Evolutionary conservation across 2,797 vertebrate genomes (phyloP).

Genomic region (Pseudomugil tenellus): DNA sequence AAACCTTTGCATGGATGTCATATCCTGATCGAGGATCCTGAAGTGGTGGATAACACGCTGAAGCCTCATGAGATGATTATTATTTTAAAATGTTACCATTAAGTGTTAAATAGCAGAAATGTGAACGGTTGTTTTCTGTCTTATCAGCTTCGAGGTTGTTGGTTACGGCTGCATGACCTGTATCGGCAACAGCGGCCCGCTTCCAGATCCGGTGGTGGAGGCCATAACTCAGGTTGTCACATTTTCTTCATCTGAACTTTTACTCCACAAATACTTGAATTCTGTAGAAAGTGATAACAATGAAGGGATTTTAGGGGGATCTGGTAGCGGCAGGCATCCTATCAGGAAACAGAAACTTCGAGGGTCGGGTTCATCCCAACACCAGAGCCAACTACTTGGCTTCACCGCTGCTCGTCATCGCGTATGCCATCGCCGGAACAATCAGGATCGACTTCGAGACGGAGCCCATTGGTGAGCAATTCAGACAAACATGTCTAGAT

Average conservation of each 20-base stretch:
- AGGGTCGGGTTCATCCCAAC: slow-evolving; percentile 96
- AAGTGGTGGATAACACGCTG: too few species aligned
- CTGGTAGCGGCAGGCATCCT: slow-evolving; percentile 92
- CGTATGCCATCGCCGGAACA: slow-evolving; percentile 95
- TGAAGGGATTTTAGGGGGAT: slow-evolving; percentile 84
- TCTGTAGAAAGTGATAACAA: too few species aligned
- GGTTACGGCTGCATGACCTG: slow-evolving; percentile 99
- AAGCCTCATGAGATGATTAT: too few species aligned
- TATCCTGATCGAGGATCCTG: too few species aligned
- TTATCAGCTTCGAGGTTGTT: slow-evolving; percentile 93
- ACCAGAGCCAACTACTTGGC: slow-evolving; percentile 96
- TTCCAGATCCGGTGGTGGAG: slow-evolving; percentile 92
- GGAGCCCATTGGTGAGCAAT: slow-evolving; percentile 89
- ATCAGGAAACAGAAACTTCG: slow-evolving; percentile 97
- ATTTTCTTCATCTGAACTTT: too few species aligned
- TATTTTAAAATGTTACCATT: too few species aligned
- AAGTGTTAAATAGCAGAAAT: background rate
- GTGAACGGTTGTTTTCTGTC: slow-evolving; percentile 1
- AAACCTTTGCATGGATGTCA: too few species aligned
- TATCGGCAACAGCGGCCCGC: slow-evolving; percentile 97
- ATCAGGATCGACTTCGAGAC: slow-evolving; percentile 92
- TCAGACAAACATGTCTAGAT: too few species aligned
- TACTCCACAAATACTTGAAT: too few species aligned
- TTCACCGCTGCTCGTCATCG: slow-evolving; percentile 94
- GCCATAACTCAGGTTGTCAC: slow-evolving; percentile 96